Percentiles rank a stretch among this genome's conserved stretches.
Evolutionary conservation across 2,888 invertebrate genomes (phyloP).

Genomic region (Coenonympha glycerion): DNA sequence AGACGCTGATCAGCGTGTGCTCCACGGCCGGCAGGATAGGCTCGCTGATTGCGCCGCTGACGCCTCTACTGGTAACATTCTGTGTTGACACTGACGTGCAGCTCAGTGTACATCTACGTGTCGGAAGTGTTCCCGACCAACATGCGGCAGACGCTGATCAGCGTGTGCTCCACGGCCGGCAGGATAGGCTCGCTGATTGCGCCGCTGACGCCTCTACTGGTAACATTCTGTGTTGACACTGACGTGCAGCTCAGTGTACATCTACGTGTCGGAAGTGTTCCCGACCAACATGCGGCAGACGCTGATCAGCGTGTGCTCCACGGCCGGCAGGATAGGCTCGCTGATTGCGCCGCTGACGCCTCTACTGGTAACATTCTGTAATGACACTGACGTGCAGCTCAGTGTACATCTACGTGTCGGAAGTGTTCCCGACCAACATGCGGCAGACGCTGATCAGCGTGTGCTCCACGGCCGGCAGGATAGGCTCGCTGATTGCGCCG

Average conservation of each 20-base stretch:
- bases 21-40: no score
- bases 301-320: no score
- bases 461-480: constrained; percentile 80
- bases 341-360: no score
- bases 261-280: no score
- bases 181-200: constrained; percentile 80
- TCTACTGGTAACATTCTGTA: no score
- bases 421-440: constrained; percentile 80
- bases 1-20: no score
- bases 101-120: constrained; percentile 80
- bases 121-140: constrained; percentile 82
- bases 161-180: constrained; percentile 80
- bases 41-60: no score
- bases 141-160: constrained; percentile 80
- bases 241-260: no score
- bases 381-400: constrained; percentile 80
- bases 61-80: no score
- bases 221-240: constrained; percentile 57
- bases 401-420: constrained; percentile 80
- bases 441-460: constrained; percentile 78
- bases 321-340: no score
- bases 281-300: no score
- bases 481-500: constrained; percentile 80
- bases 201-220: constrained; percentile 80
- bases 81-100: constrained; percentile 80